A percentile compares a stretch with the other conserved stretches of the same genome.
These are phyloP conservation scores for Oryzias curvinotus DNA, from an alignment of 2,113 vertebrate genomes.

Conservation along the genomic window DNA sequence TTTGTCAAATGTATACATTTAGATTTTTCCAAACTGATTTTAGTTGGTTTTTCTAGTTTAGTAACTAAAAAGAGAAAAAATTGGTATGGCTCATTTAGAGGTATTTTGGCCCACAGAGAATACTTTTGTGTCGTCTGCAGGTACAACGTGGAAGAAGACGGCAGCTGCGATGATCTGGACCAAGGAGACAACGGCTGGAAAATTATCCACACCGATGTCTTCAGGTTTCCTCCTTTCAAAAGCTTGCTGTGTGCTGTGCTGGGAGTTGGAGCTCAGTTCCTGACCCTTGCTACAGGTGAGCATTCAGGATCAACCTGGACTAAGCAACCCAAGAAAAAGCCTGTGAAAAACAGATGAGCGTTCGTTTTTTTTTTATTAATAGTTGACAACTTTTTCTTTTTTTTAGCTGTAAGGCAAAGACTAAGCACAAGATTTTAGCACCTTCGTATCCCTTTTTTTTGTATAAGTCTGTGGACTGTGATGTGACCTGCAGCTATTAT, in stretches of 20 bases:
- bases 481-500: slow-evolving; percentile 80
- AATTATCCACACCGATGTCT: slow-evolving; percentile 93
- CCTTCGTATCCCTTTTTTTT: background rate
- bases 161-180: slow-evolving; percentile 86
- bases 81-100: too few relatives aligned
- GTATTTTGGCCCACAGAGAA: background rate
- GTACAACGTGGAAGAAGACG: slow-evolving; percentile 91
- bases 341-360: background rate
- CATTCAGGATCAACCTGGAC: slow-evolving; percentile 1
- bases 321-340: too few relatives aligned
- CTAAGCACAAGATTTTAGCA: background rate
- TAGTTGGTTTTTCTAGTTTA: too few relatives aligned
- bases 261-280: slow-evolving; percentile 90
- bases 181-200: slow-evolving; percentile 95
- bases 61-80: too few relatives aligned
- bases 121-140: slow-evolving; percentile 37
- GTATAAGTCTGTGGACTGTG: background rate
- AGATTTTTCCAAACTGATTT: too few relatives aligned
- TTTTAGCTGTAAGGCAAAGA: background rate
- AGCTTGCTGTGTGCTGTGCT: slow-evolving; percentile 87
- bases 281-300: slow-evolving; percentile 88
- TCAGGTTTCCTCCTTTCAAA: slow-evolving; percentile 87
- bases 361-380: slow-evolving; percentile 3
- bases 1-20: too few relatives aligned
- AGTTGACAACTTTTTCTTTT: background rate